Conservation (phyloP, 2,113 vertebrate genomes). For the Lonchura striata region DNA sequence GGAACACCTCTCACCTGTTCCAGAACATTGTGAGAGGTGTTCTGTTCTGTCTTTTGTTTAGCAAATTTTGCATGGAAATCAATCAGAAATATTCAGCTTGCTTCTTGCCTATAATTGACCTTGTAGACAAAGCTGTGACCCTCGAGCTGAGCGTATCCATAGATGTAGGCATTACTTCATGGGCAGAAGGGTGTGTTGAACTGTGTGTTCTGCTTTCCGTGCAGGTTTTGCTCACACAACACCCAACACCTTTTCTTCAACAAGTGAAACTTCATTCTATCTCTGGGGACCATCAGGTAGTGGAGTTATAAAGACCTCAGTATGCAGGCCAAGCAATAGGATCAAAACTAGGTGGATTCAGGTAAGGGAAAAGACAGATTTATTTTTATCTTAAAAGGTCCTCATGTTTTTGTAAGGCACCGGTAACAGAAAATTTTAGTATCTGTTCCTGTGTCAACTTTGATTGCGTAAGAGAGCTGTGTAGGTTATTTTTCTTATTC, state of each 20-base stretch:
- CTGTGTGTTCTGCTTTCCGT: neutral
- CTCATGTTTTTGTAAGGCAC: neutral
- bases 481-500: neutral
- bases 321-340: slow-evolving; percentile 72
- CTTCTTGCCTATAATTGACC: neutral
- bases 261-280: slow-evolving; percentile 78
- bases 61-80: neutral
- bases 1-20: neutral
- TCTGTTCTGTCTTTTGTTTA: neutral
- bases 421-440: neutral
- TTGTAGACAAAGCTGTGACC: neutral
- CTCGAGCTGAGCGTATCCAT: neutral
- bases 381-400: neutral
- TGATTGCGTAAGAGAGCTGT: neutral
- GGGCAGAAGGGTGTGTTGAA: neutral
- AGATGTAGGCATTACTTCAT: neutral
- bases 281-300: slow-evolving; percentile 76
- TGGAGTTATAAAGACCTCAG: slow-evolving; percentile 65
- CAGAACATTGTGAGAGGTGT: neutral
- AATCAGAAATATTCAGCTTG: neutral
- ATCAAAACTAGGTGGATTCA: slow-evolving; percentile 79
- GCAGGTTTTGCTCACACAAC: slow-evolving; percentile 68
- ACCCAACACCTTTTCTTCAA: slow-evolving; percentile 71
- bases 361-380: slow-evolving; percentile 67
- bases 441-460: neutral